Conservation (phyloP, 2,797 vertebrate species). For the Myotis findleyi region DNA sequence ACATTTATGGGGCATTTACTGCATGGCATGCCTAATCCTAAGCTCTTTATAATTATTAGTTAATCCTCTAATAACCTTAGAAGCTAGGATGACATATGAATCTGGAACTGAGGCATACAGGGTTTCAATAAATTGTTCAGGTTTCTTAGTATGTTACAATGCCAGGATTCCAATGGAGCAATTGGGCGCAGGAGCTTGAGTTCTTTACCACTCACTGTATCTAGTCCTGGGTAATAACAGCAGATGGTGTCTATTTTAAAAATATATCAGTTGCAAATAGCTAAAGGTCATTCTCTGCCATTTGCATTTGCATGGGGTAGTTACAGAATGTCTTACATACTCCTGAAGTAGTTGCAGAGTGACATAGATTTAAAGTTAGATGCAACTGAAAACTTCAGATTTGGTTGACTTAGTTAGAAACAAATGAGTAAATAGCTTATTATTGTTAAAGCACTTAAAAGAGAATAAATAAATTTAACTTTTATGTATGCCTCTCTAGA, state of each 20-base stretch:
- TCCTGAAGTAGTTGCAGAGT: background rate
- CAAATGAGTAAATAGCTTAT: background rate
- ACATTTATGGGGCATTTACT: background rate
- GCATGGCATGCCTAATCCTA: background rate
- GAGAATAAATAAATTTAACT: background rate
- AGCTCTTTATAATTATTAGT: background rate
- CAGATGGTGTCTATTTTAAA: constrained; percentile 52
- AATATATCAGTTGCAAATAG: background rate
- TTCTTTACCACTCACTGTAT: background rate
- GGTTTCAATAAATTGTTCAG: background rate
- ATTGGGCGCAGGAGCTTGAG: background rate
- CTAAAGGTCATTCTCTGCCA: constrained; percentile 31
- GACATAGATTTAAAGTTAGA: constrained; percentile 21
- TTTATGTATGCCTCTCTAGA: background rate
- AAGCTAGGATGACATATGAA: background rate
- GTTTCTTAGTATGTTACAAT: background rate
- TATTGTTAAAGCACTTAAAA: background rate
- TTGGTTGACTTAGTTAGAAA: background rate
- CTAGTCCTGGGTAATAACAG: background rate
- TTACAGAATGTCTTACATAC: background rate
- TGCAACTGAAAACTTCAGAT: background rate
- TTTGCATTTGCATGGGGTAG: constrained; percentile 26
- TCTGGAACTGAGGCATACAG: background rate
- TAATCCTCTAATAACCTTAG: background rate
- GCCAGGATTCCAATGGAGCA: background rate